Conservation (phyloP, 2,797 vertebrate genomes). For the Hippopotamyrus pictus region DNA sequence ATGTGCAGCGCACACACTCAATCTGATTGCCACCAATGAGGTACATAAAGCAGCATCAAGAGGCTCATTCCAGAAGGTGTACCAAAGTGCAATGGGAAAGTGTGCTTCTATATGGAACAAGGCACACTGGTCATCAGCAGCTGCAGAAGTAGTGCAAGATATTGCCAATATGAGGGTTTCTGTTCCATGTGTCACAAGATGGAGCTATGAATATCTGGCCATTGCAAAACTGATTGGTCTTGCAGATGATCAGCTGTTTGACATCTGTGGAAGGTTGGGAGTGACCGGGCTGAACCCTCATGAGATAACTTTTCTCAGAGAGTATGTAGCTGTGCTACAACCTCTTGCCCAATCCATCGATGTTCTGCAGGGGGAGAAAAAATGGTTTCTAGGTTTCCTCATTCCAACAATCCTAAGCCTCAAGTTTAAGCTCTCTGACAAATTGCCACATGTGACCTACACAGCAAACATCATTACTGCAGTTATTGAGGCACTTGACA, state of each 20-base stretch:
- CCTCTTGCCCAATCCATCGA: slow-evolving; percentile 21
- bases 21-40: slow-evolving; percentile 19
- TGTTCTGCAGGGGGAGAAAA: slow-evolving; percentile 25
- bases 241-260: slow-evolving; percentile 23
- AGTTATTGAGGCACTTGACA: slow-evolving; percentile 18
- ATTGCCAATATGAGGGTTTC: slow-evolving; percentile 11
- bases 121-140: slow-evolving; percentile 12
- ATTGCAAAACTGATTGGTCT: slow-evolving; percentile 19
- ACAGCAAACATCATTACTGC: slow-evolving; percentile 20
- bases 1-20: slow-evolving; percentile 23
- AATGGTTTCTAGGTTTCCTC: slow-evolving; percentile 26
- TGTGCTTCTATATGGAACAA: slow-evolving; percentile 21
- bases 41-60: neutral
- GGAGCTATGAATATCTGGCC: slow-evolving; percentile 24
- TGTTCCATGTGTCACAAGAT: slow-evolving; percentile 25
- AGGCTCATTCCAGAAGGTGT: neutral
- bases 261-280: slow-evolving; percentile 18
- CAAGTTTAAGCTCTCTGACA: slow-evolving; percentile 25
- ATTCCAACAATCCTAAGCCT: slow-evolving; percentile 26
- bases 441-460: slow-evolving; percentile 7
- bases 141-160: slow-evolving; percentile 19
- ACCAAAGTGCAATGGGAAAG: slow-evolving; percentile 27
- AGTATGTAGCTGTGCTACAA: slow-evolving; percentile 23
- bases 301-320: slow-evolving; percentile 24
- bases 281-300: neutral